Base-by-base conservation (phyloP, 2,113 vertebrate species). In the Thymallus thymallus region DNA sequence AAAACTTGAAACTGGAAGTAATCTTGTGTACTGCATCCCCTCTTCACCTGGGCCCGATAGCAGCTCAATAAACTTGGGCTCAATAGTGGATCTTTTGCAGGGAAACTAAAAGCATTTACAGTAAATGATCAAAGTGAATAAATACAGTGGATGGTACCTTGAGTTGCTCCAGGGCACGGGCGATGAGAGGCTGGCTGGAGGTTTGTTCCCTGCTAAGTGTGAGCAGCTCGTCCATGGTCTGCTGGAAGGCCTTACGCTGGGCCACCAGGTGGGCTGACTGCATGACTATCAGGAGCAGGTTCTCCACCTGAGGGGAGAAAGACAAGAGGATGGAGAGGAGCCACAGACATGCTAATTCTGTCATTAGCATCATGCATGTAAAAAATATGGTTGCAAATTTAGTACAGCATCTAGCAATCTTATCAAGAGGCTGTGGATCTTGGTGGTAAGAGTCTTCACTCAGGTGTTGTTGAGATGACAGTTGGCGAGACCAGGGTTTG, bases 171-270 rank as follows among this genome's bases (percentile, higher is more conserved):
- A 99, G 86, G 72, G 96, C 97, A 32, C 88, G 91, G 20, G 96
- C 96, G 0, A 98, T 96, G 73, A 98, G 87, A 0, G 96, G 97
- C 82, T 98, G 96, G 73, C 97, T 98, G 16, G 98, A 99, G 3
- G 98, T 99, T 89, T 99, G 98, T 61, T 99, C 98, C 22, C 96
- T 94, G 73, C 87, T 92, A 1, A 99, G 91, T 20, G 93, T 93
- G 61, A 97, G 75, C 12, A 96, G 93, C 5, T 96, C 95, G 84
- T 96, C 96, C 76, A 96, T 93, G 76, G 93, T 94, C 79, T 96
- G 95, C 82, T 99, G 98, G 86, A 99, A 98, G 78, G 92, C 88
- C 85, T 99, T 99, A 22, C 98, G 93, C 84, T 96, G 97, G 67
- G 91, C 88, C 46, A 95, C 89, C 72, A 99, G 94, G 68, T 96